phyloP scores from a whole-genome alignment of 2,888 invertebrate species.

The Drosophila vallismaia region DNA sequence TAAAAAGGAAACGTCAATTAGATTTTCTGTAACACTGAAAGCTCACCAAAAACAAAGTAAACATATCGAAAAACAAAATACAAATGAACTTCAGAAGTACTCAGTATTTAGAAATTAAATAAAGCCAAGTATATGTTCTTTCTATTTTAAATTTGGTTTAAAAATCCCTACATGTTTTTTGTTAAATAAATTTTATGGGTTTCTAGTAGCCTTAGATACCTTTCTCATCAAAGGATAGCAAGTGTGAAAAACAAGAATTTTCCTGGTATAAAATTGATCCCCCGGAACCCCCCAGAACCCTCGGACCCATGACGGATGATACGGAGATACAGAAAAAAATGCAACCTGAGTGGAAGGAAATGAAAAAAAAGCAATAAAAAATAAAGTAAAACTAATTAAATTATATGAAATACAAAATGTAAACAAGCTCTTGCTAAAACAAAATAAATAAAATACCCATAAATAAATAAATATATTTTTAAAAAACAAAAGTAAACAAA shows the following conservation, averaged over 20 bases:
- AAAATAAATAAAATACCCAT: slow-evolving; percentile 62
- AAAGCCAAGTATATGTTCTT: not conserved
- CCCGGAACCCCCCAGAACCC: not conserved
- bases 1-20: slow-evolving; percentile 64
- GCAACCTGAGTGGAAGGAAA: slow-evolving; percentile 13
- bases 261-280: slow-evolving; percentile 15
- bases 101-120: not conserved
- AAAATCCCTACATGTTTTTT: not conserved
- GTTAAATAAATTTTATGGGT: too few species aligned
- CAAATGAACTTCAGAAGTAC: not conserved
- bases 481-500: slow-evolving; percentile 43
- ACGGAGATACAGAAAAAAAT: slow-evolving; percentile 6
- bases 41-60: slow-evolving; percentile 51
- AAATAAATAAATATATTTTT: slow-evolving; percentile 57
- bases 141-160: not conserved
- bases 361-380: slow-evolving; percentile 46
- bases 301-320: slow-evolving; percentile 18
- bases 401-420: slow-evolving; percentile 69
- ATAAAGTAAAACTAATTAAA: slow-evolving; percentile 72
- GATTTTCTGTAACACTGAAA: slow-evolving; percentile 54
- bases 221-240: not conserved
- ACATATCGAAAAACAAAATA: slow-evolving; percentile 2
- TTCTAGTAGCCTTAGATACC: not conserved
- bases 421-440: slow-evolving; percentile 54
- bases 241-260: slow-evolving; percentile 35